Base-by-base conservation (phyloP, 2,113 vertebrate species). In the Bufo bufo region DNA sequence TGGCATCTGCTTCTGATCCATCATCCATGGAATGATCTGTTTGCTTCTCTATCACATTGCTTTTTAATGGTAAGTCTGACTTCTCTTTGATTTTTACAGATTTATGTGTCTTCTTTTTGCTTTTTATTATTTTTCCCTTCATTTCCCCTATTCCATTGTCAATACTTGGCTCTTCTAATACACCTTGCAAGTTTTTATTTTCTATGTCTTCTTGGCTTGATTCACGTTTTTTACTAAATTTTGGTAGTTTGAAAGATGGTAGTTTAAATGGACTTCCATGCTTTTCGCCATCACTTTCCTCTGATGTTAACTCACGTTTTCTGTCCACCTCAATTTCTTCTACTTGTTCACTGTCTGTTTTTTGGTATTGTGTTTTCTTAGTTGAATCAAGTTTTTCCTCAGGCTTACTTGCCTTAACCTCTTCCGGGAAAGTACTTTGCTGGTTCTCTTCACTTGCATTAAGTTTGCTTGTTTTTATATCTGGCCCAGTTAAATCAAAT, bases 211-310 rank as follows among this genome's bases (percentile, higher is more conserved):
- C 50, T 52, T 52, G 50, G 50, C 4, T 52, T 52, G 50, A 52
- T 52, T 8, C 8, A 8, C 50, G 4, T 8, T 52, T 52, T 8
- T 52, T 52, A 5, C 75, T 90, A 83, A 95, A 91, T 6, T 92
- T 91, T 0, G 92, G 94, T 0, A 94, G 85, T 87, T 93, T 94
- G 75, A 95, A 89, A 82, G 89, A 91, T 4, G 93, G 90, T 75
- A 89, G 85, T 87, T 92, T 95, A 58, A 93, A 92, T 52, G 92
- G 90, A 17, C 92, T 90, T 19, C 90, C 91, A 81, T 91, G 92
- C 4, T 87, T 90, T 45, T 91, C 91, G 10, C 5, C 49, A 0
- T 90, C 90, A 61, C 58, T 43, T 9, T 58, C 86, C 20, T 17
- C 77, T 11, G 16, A 33, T 0, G 88, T 87, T 17, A 56, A 45